These are phyloP conservation scores for Bufo gargarizans DNA, from an alignment of 2,113 vertebrate species.

Conservation along the genomic window DNA sequence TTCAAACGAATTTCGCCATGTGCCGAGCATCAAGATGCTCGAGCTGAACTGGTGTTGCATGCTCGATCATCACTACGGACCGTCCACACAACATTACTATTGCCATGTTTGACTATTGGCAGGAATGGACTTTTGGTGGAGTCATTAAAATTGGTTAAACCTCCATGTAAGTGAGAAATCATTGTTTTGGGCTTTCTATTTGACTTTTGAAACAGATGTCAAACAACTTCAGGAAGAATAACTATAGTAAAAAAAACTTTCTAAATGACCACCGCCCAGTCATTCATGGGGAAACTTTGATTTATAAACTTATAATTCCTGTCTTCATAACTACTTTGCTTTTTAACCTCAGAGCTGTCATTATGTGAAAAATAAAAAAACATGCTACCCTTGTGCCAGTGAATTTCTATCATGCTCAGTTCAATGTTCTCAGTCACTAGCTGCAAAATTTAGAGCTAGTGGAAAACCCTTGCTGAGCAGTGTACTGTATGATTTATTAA, in stretches of 20 bases:
- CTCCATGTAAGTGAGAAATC: neutral
- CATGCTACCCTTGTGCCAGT: neutral
- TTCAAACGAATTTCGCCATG: too few species aligned
- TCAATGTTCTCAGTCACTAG: neutral
- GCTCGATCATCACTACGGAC: too few species aligned
- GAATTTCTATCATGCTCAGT: slow-evolving; percentile 4
- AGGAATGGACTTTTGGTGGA: neutral
- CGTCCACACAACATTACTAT: neutral
- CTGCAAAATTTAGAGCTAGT: slow-evolving; percentile 27
- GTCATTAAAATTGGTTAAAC: neutral
- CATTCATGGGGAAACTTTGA: slow-evolving; percentile 32
- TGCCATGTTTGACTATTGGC: neutral
- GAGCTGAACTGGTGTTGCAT: too few species aligned
- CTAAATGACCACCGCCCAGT: neutral
- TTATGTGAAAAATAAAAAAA: slow-evolving; percentile 17
- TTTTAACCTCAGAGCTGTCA: slow-evolving; percentile 41
- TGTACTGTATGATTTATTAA: slow-evolving; percentile 51
- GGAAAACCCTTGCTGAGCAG: neutral
- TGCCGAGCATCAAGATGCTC: too few species aligned
- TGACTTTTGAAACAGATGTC: neutral
- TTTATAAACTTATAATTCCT: slow-evolving; percentile 50
- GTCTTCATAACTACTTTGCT: slow-evolving; percentile 46
- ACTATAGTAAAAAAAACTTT: neutral
- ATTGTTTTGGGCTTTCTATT: neutral
- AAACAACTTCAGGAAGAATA: slow-evolving; percentile 1